A percentile compares a stretch with the other conserved stretches of the same genome.
Evolutionary conservation across 2,113 vertebrate species (phyloP).

Genomic region (Platanista minor): DNA sequence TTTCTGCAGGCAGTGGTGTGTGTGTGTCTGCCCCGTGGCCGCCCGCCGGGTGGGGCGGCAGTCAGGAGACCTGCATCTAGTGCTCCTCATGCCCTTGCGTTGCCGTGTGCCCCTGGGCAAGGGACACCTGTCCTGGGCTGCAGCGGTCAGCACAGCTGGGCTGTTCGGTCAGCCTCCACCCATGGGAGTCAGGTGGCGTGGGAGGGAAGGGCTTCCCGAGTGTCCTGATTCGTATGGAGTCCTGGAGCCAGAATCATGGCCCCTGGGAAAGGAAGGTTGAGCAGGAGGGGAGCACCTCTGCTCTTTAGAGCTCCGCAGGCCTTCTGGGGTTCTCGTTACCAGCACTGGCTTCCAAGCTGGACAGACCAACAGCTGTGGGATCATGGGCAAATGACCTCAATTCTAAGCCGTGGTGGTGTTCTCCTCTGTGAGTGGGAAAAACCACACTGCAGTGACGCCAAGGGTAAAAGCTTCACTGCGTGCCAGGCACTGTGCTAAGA

Average conservation of each 20-base stretch:
- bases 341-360: not conserved
- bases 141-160: not conserved
- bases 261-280: not conserved
- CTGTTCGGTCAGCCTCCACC: not conserved
- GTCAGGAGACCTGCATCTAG: not conserved
- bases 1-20: not conserved
- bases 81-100: no score
- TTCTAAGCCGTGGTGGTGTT: fast-evolving
- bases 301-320: not conserved
- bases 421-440: not conserved
- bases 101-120: not conserved
- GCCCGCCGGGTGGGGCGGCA: not conserved
- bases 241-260: not conserved
- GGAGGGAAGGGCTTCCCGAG: not conserved
- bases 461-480: fast-evolving
- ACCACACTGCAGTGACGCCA: fast-evolving
- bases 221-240: fast-evolving
- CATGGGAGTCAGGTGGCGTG: fast-evolving
- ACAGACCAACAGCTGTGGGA: not conserved
- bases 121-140: not conserved
- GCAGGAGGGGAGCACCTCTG: not conserved
- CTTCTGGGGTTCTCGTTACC: not conserved
- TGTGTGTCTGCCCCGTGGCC: not conserved
- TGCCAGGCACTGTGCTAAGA: not conserved
- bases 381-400: fast-evolving